Base-by-base conservation (phyloP, 2,113 vertebrate genomes). In the Baryphthengus martii region DNA sequence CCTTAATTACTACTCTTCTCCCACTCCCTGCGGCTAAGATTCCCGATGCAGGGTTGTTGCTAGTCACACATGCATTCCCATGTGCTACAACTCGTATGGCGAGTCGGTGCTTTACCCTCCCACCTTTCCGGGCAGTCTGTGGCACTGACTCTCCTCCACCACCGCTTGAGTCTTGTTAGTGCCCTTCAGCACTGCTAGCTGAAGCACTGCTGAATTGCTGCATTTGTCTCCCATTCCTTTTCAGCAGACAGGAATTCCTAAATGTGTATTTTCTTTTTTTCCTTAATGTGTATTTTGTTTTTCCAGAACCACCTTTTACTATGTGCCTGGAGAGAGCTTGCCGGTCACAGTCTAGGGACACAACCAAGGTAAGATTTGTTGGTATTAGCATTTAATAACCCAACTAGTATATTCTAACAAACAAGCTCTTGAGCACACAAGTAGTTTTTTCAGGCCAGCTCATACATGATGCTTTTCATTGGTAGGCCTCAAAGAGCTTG, bases 21-120 rank as follows among this genome's bases (percentile, higher is more conserved):
- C 21, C 0, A 1, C 33, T 85, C 55, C 16, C 14, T 35, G 0
- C 40, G 35, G 12, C 50, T 70, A 58, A 53, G 58, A 33, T 62
- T 14, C 31, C 49, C 50, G 50, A 62, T 66, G 45, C 12, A 50
- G 29, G 2, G 2, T 40, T 62, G 10, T 26, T 56, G 25, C 39
- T 55, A n/a, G 20, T 50, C 47, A n/a, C 33, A 59, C 0, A 1
- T 13, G 16, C 10, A 19, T 73, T 65, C 26, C 4, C 2, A 0
- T 58, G 11, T 56, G 16, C 66, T 19, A 35, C 35, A 68, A 67
- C 19, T 29, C 19, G 2, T 24, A 25, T 0, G 1, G 62, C 21
- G 15, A 81, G 20, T 31, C 2, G 1, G 3, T 53, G 19, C 23
- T 72, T 56, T 56, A 65, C 20, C 49, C 14, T 73, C 83, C 67